phyloP scores from a whole-genome alignment of 2,888 invertebrate genomes.

The Acrocera orbiculus region DNA sequence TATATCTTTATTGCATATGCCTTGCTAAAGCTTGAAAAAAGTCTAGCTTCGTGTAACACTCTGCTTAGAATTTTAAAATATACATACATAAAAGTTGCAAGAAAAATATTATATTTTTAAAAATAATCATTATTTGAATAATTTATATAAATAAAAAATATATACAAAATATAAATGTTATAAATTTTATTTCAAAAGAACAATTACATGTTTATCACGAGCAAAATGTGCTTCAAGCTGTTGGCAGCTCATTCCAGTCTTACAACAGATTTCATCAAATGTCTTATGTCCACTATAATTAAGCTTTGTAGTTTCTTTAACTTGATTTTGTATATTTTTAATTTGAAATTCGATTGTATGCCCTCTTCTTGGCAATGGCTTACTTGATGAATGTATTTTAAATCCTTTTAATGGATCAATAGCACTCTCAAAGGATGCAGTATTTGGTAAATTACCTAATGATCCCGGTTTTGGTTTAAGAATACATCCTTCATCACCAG shows the following conservation, averaged over 20 bases:
- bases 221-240: conserved; percentile 63
- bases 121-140: no score
- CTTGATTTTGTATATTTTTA: no score
- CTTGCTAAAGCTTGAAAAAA: no score
- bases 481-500: conserved; percentile 12
- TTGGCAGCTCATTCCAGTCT: conserved; percentile 47
- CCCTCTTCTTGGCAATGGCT: conserved; percentile 11
- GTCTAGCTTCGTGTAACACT: no score
- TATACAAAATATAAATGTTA: neutral
- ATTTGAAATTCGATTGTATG: neutral
- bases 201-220: conserved; percentile 53
- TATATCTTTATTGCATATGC: no score
- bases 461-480: conserved; percentile 11
- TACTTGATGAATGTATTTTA: conserved; percentile 5
- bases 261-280: conserved; percentile 72
- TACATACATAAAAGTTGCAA: no score
- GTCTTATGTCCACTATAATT: conserved; percentile 37
- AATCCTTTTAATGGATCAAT: neutral
- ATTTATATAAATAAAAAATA: no score
- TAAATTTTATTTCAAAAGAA: conserved; percentile 40
- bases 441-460: conserved; percentile 8
- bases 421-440: conserved; percentile 6
- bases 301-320: neutral
- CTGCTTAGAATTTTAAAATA: no score
- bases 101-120: no score